Evolutionary conservation across 2,113 vertebrate species (phyloP).

Genomic region (Chloropsis cyanopogon): DNA sequence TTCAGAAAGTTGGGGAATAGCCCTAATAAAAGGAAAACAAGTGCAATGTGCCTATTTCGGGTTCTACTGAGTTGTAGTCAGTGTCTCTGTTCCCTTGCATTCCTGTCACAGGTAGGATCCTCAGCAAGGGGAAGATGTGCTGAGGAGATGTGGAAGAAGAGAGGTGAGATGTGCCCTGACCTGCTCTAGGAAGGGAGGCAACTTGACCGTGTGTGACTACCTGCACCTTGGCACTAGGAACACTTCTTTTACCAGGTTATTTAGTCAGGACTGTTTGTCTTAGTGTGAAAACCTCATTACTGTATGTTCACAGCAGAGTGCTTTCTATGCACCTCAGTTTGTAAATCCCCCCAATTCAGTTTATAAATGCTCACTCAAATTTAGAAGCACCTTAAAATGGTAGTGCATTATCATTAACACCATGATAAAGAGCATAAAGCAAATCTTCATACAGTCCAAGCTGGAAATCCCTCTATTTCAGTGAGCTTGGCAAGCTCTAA

Average conservation of each 20-base stretch:
- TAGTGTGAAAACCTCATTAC: not conserved
- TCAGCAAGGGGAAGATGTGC: not conserved
- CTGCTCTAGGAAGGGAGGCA: not conserved
- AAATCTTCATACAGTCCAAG: not conserved
- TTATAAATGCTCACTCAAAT: not conserved
- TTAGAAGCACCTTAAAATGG: not conserved
- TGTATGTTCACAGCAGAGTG: not conserved
- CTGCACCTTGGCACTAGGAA: not conserved
- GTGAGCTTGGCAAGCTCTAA: not conserved
- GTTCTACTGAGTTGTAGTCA: not conserved
- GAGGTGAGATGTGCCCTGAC: not conserved
- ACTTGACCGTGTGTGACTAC: not conserved
- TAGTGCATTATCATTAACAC: not conserved
- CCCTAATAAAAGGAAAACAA: not conserved
- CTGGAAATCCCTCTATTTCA: not conserved
- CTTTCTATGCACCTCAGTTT: not conserved
- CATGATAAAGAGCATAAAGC: not conserved
- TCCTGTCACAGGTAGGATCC: not conserved
- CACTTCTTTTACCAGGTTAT: not conserved
- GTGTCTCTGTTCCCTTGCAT: not conserved
- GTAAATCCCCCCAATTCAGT: accelerated
- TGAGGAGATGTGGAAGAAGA: not conserved
- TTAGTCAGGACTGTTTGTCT: not conserved
- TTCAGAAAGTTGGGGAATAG: not conserved
- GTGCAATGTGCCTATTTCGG: not conserved